Conservation (phyloP, 2,888 invertebrate species). For the Cataglyphis albicans region DNA sequence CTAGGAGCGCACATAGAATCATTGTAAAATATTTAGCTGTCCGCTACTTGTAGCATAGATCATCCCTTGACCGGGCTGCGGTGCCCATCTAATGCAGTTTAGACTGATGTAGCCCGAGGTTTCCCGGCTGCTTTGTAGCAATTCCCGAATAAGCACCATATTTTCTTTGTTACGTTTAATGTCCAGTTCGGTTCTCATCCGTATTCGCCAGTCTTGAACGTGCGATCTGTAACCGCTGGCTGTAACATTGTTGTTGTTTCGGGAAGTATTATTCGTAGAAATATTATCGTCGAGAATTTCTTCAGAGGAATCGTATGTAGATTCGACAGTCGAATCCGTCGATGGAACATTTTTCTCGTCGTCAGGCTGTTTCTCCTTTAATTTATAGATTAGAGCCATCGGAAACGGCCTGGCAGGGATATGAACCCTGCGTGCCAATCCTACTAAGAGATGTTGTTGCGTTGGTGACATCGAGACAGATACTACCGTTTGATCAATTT, state of each 20-base stretch:
- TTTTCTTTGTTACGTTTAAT: constrained; percentile 78
- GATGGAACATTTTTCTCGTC: constrained; percentile 59
- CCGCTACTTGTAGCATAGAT: constrained; percentile 95
- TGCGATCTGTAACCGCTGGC: constrained; percentile 40
- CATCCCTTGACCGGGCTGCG: constrained; percentile 93
- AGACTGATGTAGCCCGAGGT: constrained; percentile 90
- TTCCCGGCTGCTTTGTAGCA: constrained; percentile 89
- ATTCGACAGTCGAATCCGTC: constrained; percentile 44
- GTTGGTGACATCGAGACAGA: constrained; percentile 95
- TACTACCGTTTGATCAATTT: constrained; percentile 92
- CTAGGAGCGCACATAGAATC: constrained; percentile 61
- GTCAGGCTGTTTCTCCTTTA: constrained; percentile 74
- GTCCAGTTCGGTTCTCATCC: constrained; percentile 66
- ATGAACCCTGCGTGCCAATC: constrained; percentile 90
- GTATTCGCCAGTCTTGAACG: constrained; percentile 61
- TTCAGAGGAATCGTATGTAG: constrained; percentile 58
- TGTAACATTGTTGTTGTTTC: constrained; percentile 42
- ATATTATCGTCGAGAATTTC: constrained; percentile 61
- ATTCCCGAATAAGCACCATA: constrained; percentile 88
- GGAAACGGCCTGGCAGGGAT: constrained; percentile 83
- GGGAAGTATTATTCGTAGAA: constrained; percentile 46
- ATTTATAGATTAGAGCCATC: constrained; percentile 83
- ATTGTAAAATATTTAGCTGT: constrained; percentile 90
- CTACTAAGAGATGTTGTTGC: constrained; percentile 92
- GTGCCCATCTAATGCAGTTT: constrained; percentile 95